A percentile compares a stretch with the other conserved stretches of the same genome.
Conservation (phyloP, 1,140 invertebrate genomes). For the Oryzaephilus surinamensis region DNA sequence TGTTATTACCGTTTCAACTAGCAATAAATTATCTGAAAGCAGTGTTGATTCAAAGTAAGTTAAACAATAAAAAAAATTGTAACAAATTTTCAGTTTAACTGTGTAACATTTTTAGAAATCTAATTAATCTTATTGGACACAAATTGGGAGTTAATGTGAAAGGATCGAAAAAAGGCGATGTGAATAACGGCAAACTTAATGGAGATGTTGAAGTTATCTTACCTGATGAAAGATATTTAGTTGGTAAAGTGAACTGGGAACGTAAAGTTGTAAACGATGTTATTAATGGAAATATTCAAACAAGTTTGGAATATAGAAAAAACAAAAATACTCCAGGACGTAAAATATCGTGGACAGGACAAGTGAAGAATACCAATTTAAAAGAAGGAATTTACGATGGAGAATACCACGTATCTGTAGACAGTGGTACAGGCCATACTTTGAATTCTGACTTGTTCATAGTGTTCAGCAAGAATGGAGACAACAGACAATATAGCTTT, state of each 20-base stretch:
- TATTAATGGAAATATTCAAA: slow-evolving; percentile 34
- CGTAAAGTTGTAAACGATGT: slow-evolving; percentile 35
- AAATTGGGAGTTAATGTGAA: slow-evolving; percentile 46
- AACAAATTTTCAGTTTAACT: too few relatives aligned
- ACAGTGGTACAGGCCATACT: slow-evolving; percentile 35
- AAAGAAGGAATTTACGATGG: slow-evolving; percentile 36
- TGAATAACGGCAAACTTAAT: slow-evolving; percentile 36
- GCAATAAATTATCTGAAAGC: slow-evolving; percentile 43
- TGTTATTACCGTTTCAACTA: slow-evolving; percentile 50
- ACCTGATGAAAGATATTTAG: slow-evolving; percentile 44
- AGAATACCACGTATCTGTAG: slow-evolving; percentile 27
- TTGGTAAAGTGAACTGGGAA: slow-evolving; percentile 39
- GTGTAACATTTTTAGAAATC: slow-evolving; percentile 40
- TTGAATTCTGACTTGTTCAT: slow-evolving; percentile 33
- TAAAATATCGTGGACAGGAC: slow-evolving; percentile 32
- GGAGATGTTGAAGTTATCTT: slow-evolving; percentile 43
- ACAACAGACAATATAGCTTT: slow-evolving; percentile 16
- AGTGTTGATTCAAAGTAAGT: slow-evolving; percentile 55
- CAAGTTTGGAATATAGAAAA: slow-evolving; percentile 39
- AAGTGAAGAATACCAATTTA: slow-evolving; percentile 35
- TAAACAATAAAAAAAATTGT: too few relatives aligned
- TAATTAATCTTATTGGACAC: slow-evolving; percentile 42
- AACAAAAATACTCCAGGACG: slow-evolving; percentile 42
- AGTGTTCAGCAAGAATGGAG: slow-evolving; percentile 35
- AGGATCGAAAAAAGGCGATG: slow-evolving; percentile 33